Evolutionary conservation across 1,140 invertebrate species (phyloP), one percentile per base, ranked within the genome.

Genomic region (Drosophila simulans): DNA sequence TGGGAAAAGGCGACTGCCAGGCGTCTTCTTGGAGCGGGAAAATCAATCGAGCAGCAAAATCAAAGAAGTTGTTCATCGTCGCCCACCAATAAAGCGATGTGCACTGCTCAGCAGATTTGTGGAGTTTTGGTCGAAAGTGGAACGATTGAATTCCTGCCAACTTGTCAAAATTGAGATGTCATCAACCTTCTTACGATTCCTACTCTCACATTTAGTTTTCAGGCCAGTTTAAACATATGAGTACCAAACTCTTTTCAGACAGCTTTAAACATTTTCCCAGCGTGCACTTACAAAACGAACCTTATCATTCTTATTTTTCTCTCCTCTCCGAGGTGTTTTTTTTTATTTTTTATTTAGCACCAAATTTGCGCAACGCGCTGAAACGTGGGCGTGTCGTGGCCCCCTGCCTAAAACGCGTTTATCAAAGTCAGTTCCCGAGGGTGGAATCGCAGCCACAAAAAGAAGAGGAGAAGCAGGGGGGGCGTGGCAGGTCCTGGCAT

Each of bases 31-130:
- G 65, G 83, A 72, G 76, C 40, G 79, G 70, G 83, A 86, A 86
- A 86, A 86, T 86, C 83, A 86, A 86, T 88, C 82, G 82, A 71
- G 82, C 75, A 72, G 83, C 63, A 76, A 82, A 86, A 88, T 74
- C 69, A 55, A 74, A 75, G 60, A 49, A 80, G 46, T 54, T 74
- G 45, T 74, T 37, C 13, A 10, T 35, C 22, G 51, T 52, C 51
- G 53, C 34, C 40, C 48, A 20, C 40, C 27, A 31, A 34, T 12
- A 56, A 39, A 31, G 8, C 53, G 34, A 39, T 40, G n/a, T 78
- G 48, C 68, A 74, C 59, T 31, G 59, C 5, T 4, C 25, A 22
- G 45, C 55, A 39, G n/a, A 17, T 39, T 17, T 10, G 1, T n/a
- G 8, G 15, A 3, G 40, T 17, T 43, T 43, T 39, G 37, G 12